A percentile compares a stretch with the other conserved stretches of the same genome.
Evolutionary conservation across 2,888 invertebrate species (phyloP).

Genomic region (Tortrix viridana): DNA sequence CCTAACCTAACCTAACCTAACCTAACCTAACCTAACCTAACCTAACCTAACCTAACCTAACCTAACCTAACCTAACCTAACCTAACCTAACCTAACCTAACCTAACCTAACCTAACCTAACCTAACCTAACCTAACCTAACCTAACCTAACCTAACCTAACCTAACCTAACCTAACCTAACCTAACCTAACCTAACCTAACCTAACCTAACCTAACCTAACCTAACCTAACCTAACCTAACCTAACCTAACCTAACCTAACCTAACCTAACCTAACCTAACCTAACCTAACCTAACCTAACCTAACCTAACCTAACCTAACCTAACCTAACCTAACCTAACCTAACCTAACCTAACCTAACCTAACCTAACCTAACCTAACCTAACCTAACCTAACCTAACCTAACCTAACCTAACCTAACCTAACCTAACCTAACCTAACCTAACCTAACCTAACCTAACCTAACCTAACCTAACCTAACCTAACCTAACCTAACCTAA

Average conservation of each 20-base stretch:
- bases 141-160: slow-evolving; percentile 33
- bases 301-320: slow-evolving; percentile 39
- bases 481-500: slow-evolving; percentile 32
- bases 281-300: slow-evolving; percentile 38
- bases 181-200: slow-evolving; percentile 37
- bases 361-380: slow-evolving; percentile 37
- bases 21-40: slow-evolving; percentile 22
- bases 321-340: slow-evolving; percentile 39
- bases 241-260: slow-evolving; percentile 39
- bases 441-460: slow-evolving; percentile 23
- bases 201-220: slow-evolving; percentile 39
- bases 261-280: slow-evolving; percentile 37
- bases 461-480: slow-evolving; percentile 31
- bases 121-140: slow-evolving; percentile 33
- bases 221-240: slow-evolving; percentile 39
- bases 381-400: slow-evolving; percentile 37
- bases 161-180: slow-evolving; percentile 37
- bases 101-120: slow-evolving; percentile 32
- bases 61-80: slow-evolving; percentile 30
- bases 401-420: slow-evolving; percentile 33
- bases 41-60: slow-evolving; percentile 33
- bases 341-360: slow-evolving; percentile 38
- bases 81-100: slow-evolving; percentile 26
- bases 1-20: slow-evolving; percentile 22
- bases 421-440: slow-evolving; percentile 14